Percentiles rank a stretch among this genome's conserved stretches.
Conservation (phyloP, 2,113 vertebrate genomes). For the Nothoprocta perdicaria region DNA sequence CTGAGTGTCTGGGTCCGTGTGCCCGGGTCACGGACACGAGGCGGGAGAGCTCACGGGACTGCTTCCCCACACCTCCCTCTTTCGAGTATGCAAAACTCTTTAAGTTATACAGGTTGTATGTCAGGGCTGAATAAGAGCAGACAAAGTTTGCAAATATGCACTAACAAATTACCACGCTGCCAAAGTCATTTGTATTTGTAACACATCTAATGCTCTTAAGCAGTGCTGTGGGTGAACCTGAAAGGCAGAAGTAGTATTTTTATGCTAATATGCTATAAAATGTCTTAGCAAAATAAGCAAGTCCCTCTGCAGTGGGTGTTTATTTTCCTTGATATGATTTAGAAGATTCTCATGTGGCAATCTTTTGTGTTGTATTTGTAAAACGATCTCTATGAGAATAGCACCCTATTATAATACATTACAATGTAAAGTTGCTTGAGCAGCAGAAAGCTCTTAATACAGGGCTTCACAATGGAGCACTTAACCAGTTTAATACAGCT, state of each 20-base stretch:
- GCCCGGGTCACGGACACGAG: background rate
- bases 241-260: constrained; percentile 73
- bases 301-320: constrained; percentile 57
- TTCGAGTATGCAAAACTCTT: background rate
- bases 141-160: constrained; percentile 55
- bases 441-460: constrained; percentile 71
- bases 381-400: constrained; percentile 65
- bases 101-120: constrained; percentile 20
- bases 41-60: background rate
- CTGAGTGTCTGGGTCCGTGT: background rate
- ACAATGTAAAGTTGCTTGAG: constrained; percentile 66
- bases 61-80: background rate
- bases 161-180: constrained; percentile 54
- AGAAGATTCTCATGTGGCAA: constrained; percentile 64
- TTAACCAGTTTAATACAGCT: constrained; percentile 76
- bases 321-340: constrained; percentile 73
- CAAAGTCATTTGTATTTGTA: constrained; percentile 57
- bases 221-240: constrained; percentile 53
- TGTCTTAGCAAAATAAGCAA: constrained; percentile 67
- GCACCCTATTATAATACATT: constrained; percentile 67
- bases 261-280: constrained; percentile 68
- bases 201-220: constrained; percentile 49
- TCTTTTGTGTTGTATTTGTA: constrained; percentile 71
- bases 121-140: background rate
- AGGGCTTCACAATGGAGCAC: constrained; percentile 57